Base-by-base conservation (phyloP, 2,113 vertebrate genomes). In the Coryphaenoides rupestris region DNA sequence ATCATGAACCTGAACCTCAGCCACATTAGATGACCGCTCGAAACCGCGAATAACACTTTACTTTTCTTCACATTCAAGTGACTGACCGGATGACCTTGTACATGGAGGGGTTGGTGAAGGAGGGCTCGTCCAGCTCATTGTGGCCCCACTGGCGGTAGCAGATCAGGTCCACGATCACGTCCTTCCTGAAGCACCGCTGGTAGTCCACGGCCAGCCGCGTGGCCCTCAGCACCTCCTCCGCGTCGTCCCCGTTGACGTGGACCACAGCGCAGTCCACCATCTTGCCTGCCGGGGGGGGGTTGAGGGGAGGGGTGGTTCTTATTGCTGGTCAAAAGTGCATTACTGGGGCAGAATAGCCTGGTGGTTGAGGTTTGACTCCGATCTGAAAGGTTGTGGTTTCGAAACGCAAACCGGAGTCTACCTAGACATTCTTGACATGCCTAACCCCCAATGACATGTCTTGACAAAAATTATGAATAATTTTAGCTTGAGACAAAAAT, bases 61-160 rank as follows among this genome's bases (percentile, higher is more conserved):
- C n/a, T n/a, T n/a, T n/a, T n/a, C n/a, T n/a, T n/a, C n/a, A n/a
- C n/a, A n/a, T n/a, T n/a, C 21, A n/a, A 5, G 4, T 0, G 6
- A 68, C 79, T 66, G 69, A 98, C 97, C 96, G 93, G 84, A 99
- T 99, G 80, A 97, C 93, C 86, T 92, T 97, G 87, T 99, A 99
- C 95, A 99, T 99, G 83, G 84, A 86, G 0, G 97, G 97, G 80
- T 99, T 99, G 58, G 97, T 99, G 79, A 98, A 98, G 82, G 92
- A 95, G 0, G 97, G 96, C 74, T 99, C 97, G 6, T 99, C 97
- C 50, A 99, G 77, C 68, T 99, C 97, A 3, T 99, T 99, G 89
- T 99, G 97, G 26, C 97, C 97, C 96, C 97, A 99, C 88, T 99
- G 96, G 7, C 97, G 91, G 78, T 98, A 99, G 88, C 97, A 99